Percentiles rank a stretch among this genome's conserved stretches.
phyloP scores from a whole-genome alignment of 2,113 vertebrate genomes.

The Zosterops lateralis region DNA sequence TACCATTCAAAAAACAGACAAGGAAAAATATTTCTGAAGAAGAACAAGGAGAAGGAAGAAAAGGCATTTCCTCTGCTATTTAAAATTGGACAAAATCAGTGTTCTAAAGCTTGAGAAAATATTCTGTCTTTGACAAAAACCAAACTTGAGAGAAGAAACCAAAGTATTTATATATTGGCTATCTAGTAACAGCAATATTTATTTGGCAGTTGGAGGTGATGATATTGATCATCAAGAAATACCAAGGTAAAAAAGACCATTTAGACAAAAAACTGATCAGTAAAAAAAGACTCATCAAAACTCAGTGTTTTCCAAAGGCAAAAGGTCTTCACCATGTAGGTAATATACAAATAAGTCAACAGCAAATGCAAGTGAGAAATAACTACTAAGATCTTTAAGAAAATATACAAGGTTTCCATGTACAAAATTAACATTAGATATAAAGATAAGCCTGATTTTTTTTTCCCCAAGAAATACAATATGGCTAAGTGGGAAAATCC shows the following conservation, averaged over 20 bases:
- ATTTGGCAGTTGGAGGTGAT: rapidly evolving
- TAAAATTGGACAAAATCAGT: background rate
- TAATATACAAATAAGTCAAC: background rate
- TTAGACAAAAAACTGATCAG: background rate
- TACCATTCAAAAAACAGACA: background rate
- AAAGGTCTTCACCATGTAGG: background rate
- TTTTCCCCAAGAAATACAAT: background rate
- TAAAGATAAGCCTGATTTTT: background rate
- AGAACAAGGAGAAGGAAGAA: background rate
- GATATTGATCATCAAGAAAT: background rate
- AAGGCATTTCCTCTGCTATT: background rate
- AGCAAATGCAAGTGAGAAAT: background rate
- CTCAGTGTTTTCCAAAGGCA: background rate
- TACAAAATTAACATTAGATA: background rate
- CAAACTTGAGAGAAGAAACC: background rate
- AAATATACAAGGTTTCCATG: background rate
- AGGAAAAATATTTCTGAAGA: background rate
- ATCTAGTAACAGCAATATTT: background rate
- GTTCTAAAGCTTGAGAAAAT: background rate
- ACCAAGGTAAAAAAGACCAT: background rate
- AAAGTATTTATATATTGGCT: background rate
- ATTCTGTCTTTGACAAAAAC: background rate
- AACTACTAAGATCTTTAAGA: background rate
- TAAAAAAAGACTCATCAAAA: background rate
- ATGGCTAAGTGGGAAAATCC: background rate